Evolutionary conservation across 2,797 vertebrate species (phyloP).

Genomic region (Holocentrus rufus): DNA sequence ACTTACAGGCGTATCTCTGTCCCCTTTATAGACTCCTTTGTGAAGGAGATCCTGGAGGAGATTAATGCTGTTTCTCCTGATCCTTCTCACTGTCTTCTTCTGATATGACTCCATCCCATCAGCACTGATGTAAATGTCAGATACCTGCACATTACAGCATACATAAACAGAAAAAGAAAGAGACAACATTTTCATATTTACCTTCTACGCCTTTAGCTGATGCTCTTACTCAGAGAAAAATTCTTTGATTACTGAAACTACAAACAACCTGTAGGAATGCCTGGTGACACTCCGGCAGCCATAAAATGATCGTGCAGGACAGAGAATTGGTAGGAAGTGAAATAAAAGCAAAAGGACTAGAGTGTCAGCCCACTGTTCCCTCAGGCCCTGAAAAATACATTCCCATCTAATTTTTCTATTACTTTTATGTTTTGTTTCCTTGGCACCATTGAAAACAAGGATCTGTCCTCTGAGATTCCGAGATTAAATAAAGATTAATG

Average conservation of each 20-base stretch:
- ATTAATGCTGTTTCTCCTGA: slow-evolving; percentile 71
- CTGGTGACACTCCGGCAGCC: too few species aligned
- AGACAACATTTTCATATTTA: background rate
- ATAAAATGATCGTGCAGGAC: background rate
- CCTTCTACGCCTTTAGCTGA: background rate
- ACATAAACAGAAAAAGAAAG: slow-evolving; percentile 7
- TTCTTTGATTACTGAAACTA: too few species aligned
- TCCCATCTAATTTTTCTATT: too few species aligned
- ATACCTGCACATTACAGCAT: background rate
- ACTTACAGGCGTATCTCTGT: slow-evolving; percentile 67
- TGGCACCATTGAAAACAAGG: too few species aligned
- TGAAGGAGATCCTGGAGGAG: slow-evolving; percentile 71
- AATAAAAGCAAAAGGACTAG: background rate
- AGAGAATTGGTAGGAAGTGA: slow-evolving; percentile 9
- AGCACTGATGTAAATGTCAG: background rate
- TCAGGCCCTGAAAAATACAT: too few species aligned
- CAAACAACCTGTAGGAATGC: too few species aligned
- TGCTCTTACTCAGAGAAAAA: background rate
- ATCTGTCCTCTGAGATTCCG: too few species aligned
- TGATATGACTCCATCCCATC: slow-evolving; percentile 55
- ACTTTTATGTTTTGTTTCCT: too few species aligned
- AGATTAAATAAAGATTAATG: too few species aligned
- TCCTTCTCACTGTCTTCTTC: slow-evolving; percentile 58
- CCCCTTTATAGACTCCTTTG: slow-evolving; percentile 51
- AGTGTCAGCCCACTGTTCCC: background rate